Evolutionary conservation across 2,797 vertebrate genomes (phyloP), one percentile per base, ranked within the genome.

Genomic region (Pygocentrus nattereri): DNA sequence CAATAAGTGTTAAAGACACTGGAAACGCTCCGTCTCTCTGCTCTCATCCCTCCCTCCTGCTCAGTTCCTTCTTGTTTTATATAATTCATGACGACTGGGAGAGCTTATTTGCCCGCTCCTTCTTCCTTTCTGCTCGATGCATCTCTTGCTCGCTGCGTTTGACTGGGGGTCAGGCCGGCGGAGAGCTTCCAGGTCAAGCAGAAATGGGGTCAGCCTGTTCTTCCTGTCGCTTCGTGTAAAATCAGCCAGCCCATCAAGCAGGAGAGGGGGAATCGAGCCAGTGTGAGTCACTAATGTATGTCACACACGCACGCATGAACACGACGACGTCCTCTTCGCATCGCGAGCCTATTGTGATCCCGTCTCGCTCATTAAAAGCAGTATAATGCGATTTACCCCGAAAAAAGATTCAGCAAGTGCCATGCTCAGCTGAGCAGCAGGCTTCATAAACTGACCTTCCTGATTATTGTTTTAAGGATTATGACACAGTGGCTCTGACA

Each of bases 181-280:
- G 89, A 91, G 91, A 90, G 89, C 90, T 93, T 94, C 88, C 91
- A 91, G 93, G 92, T 94, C 92, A 88, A 62, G 64, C 88, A 88
- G 90, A 94, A 93, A 88, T 93, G 59, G 93, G 92, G 94, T 93
- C 93, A 92, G 38, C 25, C 89, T 93, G 93, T 94, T 93, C 93
- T 87, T 89, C 77, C 84, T 94, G 94, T 93, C 92, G 86, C 82
- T 82, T 86, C 82, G 87, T 88, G 88, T 93, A 92, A 91, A 85
- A 90, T 93, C 91, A 88, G 84, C 80, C 83, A 71, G 85, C 85
- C 83, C 88, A 86, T 88, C 87, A 91, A 92, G 91, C 89, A 90
- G 85, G 85, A 85, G 58, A 84, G 88, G 85, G 68, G 86, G 84
- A 90, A 92, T 88, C 87, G 89, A 71, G 85, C 84, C 80, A 81